These are phyloP conservation scores for Protophormia terraenovae DNA, from an alignment of 2,888 invertebrate species.

Conservation along the genomic window DNA sequence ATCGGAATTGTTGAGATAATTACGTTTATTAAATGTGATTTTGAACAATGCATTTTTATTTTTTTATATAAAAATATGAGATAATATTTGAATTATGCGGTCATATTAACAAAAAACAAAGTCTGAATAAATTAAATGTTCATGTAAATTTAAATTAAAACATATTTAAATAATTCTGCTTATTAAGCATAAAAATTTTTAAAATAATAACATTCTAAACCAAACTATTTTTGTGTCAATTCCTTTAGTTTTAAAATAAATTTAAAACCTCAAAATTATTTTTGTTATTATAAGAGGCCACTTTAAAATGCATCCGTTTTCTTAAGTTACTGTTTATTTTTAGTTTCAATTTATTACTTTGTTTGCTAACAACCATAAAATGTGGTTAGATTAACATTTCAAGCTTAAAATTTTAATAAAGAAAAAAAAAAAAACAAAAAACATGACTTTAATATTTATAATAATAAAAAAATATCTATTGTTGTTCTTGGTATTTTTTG, in stretches of 20 bases:
- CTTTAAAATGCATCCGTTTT: constrained; percentile 56
- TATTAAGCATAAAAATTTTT: constrained; percentile 27
- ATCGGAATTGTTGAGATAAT: neutral
- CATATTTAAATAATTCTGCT: neutral
- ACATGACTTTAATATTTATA: constrained; percentile 31
- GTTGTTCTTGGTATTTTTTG: neutral
- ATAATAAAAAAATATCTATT: neutral
- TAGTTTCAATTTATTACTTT: neutral
- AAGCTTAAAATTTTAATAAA: constrained; percentile 46
- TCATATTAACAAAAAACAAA: neutral
- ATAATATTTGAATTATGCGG: neutral
- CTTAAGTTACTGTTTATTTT: constrained; percentile 13
- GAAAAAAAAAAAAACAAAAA: neutral
- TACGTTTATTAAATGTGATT: neutral
- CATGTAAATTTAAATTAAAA: neutral
- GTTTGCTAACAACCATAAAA: neutral
- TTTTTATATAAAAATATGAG: neutral
- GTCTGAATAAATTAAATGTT: neutral
- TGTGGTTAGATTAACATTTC: constrained; percentile 21
- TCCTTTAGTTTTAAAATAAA: neutral
- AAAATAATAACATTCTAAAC: constrained; percentile 33
- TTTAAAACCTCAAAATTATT: neutral
- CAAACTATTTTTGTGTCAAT: no score
- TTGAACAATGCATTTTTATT: constrained; percentile 23
- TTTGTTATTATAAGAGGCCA: constrained; percentile 52